Conservation (phyloP, 2,113 vertebrate genomes). For the Pongo pygmaeus region DNA sequence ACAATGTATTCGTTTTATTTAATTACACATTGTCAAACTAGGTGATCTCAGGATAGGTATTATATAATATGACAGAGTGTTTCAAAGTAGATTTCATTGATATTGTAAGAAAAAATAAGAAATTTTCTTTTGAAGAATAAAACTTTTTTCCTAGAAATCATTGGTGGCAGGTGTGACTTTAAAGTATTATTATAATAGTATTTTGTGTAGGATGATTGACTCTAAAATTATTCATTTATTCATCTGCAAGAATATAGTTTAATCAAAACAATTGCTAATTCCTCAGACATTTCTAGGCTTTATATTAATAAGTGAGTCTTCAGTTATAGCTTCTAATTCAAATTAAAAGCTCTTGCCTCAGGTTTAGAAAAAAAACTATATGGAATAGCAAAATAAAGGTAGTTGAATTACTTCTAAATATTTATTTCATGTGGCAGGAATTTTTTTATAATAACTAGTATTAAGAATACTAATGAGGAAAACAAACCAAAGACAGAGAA, state of each 20-base stretch:
- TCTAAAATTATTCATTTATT: slow-evolving; percentile 64
- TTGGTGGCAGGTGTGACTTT: neutral
- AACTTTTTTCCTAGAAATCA: neutral
- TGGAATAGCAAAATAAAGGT: neutral
- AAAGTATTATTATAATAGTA: slow-evolving; percentile 41
- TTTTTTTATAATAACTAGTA: neutral
- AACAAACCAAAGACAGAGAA: neutral
- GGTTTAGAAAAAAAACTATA: neutral
- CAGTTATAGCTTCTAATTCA: slow-evolving; percentile 39
- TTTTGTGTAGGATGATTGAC: slow-evolving; percentile 35
- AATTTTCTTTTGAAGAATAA: neutral
- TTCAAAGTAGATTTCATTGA: slow-evolving; percentile 16
- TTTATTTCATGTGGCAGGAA: neutral
- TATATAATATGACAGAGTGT: neutral
- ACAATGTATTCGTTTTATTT: neutral
- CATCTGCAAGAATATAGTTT: slow-evolving; percentile 44
- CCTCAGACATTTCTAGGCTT: slow-evolving; percentile 48
- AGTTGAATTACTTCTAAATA: slow-evolving; percentile 20
- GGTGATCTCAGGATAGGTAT: neutral
- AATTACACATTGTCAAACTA: neutral
- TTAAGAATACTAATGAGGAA: neutral
- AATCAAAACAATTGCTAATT: slow-evolving; percentile 72
- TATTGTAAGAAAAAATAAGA: neutral
- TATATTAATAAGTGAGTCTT: slow-evolving; percentile 42
- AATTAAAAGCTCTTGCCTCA: slow-evolving; percentile 20